Conservation (phyloP, 2,113 vertebrate genomes). For the Eidolon helvum region DNA sequence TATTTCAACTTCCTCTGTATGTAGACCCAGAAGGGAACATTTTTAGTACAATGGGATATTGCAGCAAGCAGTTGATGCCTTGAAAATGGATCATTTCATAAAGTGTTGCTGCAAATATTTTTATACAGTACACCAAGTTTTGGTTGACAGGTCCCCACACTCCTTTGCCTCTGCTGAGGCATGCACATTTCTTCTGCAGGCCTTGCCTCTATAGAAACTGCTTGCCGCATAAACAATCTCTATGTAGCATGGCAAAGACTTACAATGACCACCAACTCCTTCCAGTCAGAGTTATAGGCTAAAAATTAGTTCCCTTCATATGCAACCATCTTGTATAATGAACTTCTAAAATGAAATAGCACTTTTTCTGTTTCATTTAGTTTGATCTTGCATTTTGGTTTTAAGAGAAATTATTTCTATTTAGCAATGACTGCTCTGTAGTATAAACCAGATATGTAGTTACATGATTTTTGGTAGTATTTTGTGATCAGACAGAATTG, state of each 20-base stretch:
- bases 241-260: not conserved
- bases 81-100: conserved; percentile 45
- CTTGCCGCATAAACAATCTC: not conserved
- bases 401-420: not conserved
- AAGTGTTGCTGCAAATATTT: conserved; percentile 37
- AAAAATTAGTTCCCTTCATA: not conserved
- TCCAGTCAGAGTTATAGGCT: not conserved
- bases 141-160: not conserved
- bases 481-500: not conserved
- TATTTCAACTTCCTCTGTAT: conserved; percentile 24
- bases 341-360: not conserved
- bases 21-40: conserved; percentile 7
- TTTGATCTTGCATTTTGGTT: conserved; percentile 12
- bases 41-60: not conserved
- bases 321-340: not conserved
- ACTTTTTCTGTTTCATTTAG: not conserved
- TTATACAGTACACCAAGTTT: not conserved
- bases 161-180: not conserved
- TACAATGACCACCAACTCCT: not conserved
- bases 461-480: not conserved
- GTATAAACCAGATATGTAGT: not conserved
- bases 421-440: not conserved
- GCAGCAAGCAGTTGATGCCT: not conserved
- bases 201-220: not conserved
- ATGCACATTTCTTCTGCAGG: not conserved